Percentiles rank a stretch among this genome's conserved stretches.
Conservation (phyloP, 1,140 invertebrate species). For the Drosophila lini region DNA sequence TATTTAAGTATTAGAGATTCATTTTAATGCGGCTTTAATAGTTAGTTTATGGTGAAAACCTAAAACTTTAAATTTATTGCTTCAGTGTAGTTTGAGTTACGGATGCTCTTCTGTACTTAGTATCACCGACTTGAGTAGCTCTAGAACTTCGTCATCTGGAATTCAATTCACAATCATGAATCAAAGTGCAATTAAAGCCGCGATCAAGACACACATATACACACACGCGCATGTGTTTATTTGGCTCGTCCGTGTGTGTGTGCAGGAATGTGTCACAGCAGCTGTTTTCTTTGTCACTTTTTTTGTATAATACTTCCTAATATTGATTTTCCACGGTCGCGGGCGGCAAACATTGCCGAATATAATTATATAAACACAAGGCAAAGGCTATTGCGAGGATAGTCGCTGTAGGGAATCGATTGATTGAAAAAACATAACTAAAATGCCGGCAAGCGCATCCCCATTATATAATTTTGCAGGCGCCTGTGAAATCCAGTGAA, state of each 20-base stretch:
- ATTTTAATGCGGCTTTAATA: too few species aligned
- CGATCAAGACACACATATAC: constrained; percentile 20
- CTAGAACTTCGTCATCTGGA: background rate
- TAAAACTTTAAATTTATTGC: background rate
- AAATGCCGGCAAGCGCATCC: constrained; percentile 48
- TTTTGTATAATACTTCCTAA: constrained; percentile 27
- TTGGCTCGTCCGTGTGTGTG: constrained; percentile 31
- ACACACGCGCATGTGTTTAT: constrained; percentile 8
- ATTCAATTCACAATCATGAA: constrained; percentile 22
- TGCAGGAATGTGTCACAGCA: constrained; percentile 70
- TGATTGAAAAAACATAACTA: constrained; percentile 24
- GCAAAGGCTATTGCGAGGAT: too few species aligned
- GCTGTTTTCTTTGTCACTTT: constrained; percentile 50
- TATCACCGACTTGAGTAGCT: background rate
- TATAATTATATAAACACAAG: constrained; percentile 65
- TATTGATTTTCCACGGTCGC: constrained; percentile 72
- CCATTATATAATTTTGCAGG: constrained; percentile 45
- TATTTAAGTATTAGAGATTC: too few species aligned
- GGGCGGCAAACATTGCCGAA: constrained; percentile 10
- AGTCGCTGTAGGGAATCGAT: background rate
- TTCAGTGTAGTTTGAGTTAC: background rate
- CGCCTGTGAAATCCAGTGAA: background rate
- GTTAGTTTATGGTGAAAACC: too few species aligned
- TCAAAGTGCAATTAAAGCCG: constrained; percentile 49
- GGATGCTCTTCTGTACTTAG: background rate